Base-by-base conservation (phyloP, 2,888 invertebrate genomes). In the Zelleria hepariella region DNA sequence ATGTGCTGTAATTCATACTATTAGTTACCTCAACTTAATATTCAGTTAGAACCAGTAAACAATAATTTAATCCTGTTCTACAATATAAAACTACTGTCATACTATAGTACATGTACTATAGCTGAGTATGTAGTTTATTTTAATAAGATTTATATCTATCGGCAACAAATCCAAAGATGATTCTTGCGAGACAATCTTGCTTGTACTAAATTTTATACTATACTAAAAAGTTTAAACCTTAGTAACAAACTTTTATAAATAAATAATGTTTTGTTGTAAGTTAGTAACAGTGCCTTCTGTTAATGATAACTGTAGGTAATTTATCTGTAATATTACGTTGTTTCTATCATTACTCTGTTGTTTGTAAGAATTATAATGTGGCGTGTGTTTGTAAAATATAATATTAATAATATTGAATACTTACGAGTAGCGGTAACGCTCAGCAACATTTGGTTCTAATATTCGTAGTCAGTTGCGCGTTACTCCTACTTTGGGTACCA, bases 281-380 rank as follows among this genome's bases (percentile, higher is more conserved):
- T 47, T 47, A 42, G 10, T 63, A 58, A 61, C 61, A 63, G 59
- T 63, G 61, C 59, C 62, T 68, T 63, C 66, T 70, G 65, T 70
- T 69, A 68, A 67, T 65, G 62, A 52, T 61, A 59, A 60, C 64
- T 66, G 59, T 72, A 71, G 63, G 68, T 73, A 70, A 73, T 70
- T 72, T 71, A 65, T 65, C 57, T 61, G 58, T 59, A 58, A 59
- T 57, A 57, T 42, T 60, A 59, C 59, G 60, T 54, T 59, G 56
- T 59, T 58, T 59, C 57, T 57, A 52, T 55, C 59, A 57, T 51
- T 42, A 62, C 58, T 51, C 15, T 53, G 53, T 49, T 56, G 26
- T 60, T 32, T 58, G 47, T 57, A 42, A 57, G 15, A 58, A 55
- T 59, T 62, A 42, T 49, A 56, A 59, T 57, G 58, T 53, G 21